These are phyloP conservation scores for Tipula confusa DNA, from an alignment of 2,888 invertebrate species.

Conservation along the genomic window DNA sequence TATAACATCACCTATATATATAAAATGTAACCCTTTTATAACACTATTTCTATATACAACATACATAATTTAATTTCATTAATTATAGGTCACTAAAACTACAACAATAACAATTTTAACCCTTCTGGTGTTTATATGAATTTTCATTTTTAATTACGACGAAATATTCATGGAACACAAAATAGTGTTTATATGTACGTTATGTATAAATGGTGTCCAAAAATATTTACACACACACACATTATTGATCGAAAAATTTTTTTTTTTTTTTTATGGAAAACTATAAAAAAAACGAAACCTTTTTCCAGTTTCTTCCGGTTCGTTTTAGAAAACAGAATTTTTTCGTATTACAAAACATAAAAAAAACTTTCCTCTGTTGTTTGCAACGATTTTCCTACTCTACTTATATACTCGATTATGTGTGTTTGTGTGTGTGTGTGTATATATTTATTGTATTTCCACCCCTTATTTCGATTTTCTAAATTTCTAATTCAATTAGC, in stretches of 20 bases:
- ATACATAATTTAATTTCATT: not conserved
- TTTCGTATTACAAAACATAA: not conserved
- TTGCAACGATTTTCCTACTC: no score
- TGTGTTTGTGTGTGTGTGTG: not conserved
- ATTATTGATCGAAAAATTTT: not conserved
- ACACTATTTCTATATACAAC: not conserved
- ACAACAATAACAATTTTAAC: not conserved
- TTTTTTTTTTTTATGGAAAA: not conserved
- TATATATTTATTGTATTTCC: not conserved
- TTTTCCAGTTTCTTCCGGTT: not conserved
- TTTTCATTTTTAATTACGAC: not conserved
- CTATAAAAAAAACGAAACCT: not conserved
- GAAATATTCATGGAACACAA: not conserved
- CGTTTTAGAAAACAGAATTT: not conserved
- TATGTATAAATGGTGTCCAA: conserved; percentile 7
- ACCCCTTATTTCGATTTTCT: not conserved
- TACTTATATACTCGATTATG: no score
- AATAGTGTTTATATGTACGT: not conserved
- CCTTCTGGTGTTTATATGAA: not conserved
- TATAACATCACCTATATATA: not conserved
- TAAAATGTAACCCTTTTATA: not conserved
- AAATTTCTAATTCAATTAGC: not conserved
- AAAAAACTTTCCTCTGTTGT: no score
- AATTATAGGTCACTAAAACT: conserved; percentile 25
- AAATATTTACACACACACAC: not conserved